A percentile compares a stretch with the other conserved stretches of the same genome.
Conservation (phyloP, 2,888 invertebrate genomes). For the Stenolophus ochropezus region DNA sequence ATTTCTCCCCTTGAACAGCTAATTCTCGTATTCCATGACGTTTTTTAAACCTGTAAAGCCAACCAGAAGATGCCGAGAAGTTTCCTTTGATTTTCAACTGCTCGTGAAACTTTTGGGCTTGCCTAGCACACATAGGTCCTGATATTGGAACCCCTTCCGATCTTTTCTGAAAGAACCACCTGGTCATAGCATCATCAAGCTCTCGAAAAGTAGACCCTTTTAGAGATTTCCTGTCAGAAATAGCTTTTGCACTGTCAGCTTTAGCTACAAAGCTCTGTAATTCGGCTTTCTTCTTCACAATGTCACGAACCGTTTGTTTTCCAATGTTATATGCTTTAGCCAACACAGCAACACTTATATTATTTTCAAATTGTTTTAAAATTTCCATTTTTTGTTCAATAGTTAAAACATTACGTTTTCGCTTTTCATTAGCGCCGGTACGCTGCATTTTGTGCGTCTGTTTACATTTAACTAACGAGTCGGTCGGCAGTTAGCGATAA, state of each 20-base stretch:
- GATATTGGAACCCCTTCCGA: slow-evolving; percentile 61
- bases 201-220: slow-evolving; percentile 54
- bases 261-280: slow-evolving; percentile 56
- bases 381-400: slow-evolving; percentile 61
- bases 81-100: slow-evolving; percentile 57
- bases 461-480: slow-evolving; percentile 6
- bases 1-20: slow-evolving; percentile 61
- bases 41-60: slow-evolving; percentile 65
- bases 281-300: slow-evolving; percentile 60
- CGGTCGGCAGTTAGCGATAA: not conserved
- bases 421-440: slow-evolving; percentile 26
- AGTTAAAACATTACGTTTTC: slow-evolving; percentile 56
- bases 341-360: slow-evolving; percentile 56
- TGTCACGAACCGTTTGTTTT: slow-evolving; percentile 61
- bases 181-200: slow-evolving; percentile 60
- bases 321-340: slow-evolving; percentile 60
- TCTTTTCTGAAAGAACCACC: slow-evolving; percentile 62
- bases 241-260: slow-evolving; percentile 42
- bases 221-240: slow-evolving; percentile 57
- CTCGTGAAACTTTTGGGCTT: slow-evolving; percentile 62
- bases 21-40: slow-evolving; percentile 63
- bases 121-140: slow-evolving; percentile 64
- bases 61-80: slow-evolving; percentile 65
- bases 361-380: slow-evolving; percentile 60
- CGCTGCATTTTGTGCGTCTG: slow-evolving; percentile 30